phyloP scores from a whole-genome alignment of 2,797 vertebrate genomes.

The Enoplosus armatus region DNA sequence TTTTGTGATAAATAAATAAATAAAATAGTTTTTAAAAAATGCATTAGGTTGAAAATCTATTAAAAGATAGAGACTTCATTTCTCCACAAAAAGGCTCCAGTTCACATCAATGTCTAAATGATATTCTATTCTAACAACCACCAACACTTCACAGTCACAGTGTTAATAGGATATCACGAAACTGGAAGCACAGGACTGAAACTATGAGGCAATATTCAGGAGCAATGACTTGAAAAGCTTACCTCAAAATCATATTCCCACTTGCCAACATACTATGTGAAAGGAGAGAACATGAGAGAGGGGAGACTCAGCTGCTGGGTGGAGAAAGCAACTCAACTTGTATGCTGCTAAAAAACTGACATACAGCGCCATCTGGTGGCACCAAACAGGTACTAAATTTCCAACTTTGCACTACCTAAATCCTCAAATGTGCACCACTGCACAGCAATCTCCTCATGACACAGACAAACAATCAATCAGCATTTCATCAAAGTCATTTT shows the following conservation, averaged over 20 bases:
- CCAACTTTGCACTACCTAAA: neutral
- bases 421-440: neutral
- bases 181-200: constrained; percentile 40
- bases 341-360: constrained; percentile 40
- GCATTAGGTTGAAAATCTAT: constrained; percentile 28
- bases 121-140: constrained; percentile 55
- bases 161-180: constrained; percentile 27
- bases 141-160: constrained; percentile 32
- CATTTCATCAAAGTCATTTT: constrained; percentile 30
- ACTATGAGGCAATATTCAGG: constrained; percentile 22
- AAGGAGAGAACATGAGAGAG: constrained; percentile 67
- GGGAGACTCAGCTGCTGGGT: constrained; percentile 52
- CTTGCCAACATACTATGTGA: constrained; percentile 92
- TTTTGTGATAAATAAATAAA: neutral
- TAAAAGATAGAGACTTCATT: neutral
- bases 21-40: neutral
- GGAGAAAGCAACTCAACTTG: constrained; percentile 35
- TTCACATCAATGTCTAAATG: constrained; percentile 11
- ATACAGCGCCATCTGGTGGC: constrained; percentile 82
- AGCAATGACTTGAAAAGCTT: constrained; percentile 78
- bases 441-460: constrained; percentile 20
- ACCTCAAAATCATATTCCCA: constrained; percentile 98
- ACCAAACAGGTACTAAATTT: constrained; percentile 8
- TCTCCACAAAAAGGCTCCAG: neutral
- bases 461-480: constrained; percentile 21